Evolutionary conservation across 2,888 invertebrate species (phyloP).

Genomic region (Phanerotoma sp.): DNA sequence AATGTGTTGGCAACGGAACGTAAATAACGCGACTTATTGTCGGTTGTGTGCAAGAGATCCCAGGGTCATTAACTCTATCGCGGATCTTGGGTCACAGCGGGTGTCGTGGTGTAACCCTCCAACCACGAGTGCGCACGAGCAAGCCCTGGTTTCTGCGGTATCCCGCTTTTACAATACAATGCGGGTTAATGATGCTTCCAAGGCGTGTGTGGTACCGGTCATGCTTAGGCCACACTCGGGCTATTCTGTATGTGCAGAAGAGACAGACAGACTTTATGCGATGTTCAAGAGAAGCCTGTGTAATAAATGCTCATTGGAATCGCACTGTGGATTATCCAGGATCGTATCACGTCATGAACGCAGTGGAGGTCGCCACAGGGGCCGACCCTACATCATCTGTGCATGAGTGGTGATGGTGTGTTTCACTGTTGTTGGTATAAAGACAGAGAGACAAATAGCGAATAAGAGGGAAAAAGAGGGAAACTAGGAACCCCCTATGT

Average conservation of each 20-base stretch:
- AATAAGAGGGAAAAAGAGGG: no score
- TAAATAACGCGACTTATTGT: conserved; percentile 55
- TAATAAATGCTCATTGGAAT: conserved; percentile 22
- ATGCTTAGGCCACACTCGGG: conserved; percentile 1
- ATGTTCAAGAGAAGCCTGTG: conserved; percentile 23
- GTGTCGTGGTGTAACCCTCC: conserved; percentile 51
- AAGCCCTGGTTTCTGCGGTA: conserved; percentile 24
- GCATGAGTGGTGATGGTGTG: conserved; percentile 34
- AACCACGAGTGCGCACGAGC: conserved; percentile 39
- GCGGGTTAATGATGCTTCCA: conserved; percentile 50
- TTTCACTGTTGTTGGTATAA: conserved; percentile 23
- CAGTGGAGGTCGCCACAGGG: conserved; percentile 45
- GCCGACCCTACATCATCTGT: conserved; percentile 49
- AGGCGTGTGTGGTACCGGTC: conserved; percentile 30
- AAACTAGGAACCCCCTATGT: background rate
- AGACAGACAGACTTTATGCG: conserved; percentile 9
- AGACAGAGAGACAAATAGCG: no score
- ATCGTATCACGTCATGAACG: conserved; percentile 41
- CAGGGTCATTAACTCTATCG: conserved; percentile 55
- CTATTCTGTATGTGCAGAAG: conserved; percentile 7
- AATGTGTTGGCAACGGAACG: conserved; percentile 36
- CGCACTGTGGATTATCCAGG: conserved; percentile 33
- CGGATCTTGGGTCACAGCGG: conserved; percentile 53
- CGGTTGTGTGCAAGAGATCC: conserved; percentile 43
- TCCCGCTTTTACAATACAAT: conserved; percentile 39